Conservation (phyloP, 1,140 invertebrate genomes). For the Microplitis mediator region DNA sequence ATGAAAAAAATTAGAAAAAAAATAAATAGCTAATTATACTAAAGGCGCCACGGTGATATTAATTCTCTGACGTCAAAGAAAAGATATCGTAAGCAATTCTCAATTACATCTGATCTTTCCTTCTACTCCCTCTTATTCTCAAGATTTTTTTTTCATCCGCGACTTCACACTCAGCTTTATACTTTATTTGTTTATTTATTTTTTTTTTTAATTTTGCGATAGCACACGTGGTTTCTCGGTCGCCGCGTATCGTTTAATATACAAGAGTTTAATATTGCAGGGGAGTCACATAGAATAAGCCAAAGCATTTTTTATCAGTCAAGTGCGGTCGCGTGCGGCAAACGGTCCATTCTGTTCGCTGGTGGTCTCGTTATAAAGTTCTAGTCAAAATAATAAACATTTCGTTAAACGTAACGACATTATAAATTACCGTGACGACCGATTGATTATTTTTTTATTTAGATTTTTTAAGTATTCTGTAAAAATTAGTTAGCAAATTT, state of each 20-base stretch:
- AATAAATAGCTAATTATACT: too few relatives aligned
- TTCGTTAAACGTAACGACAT: background rate
- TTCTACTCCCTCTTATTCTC: too few relatives aligned
- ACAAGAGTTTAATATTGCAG: background rate
- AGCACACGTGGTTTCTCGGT: constrained; percentile 19
- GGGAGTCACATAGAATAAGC: constrained; percentile 27
- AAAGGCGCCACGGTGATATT: too few relatives aligned
- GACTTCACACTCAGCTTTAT: background rate
- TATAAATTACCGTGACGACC: background rate
- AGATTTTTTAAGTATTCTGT: background rate
- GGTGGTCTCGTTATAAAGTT: background rate
- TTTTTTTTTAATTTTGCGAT: background rate
- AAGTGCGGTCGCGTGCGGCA: constrained; percentile 49
- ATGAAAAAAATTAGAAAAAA: too few relatives aligned
- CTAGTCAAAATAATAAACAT: background rate
- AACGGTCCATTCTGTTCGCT: constrained; percentile 37
- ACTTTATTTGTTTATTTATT: too few relatives aligned
- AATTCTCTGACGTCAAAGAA: too few relatives aligned
- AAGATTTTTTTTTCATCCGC: background rate
- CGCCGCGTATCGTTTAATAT: constrained; percentile 8
- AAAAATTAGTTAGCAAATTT: too few relatives aligned
- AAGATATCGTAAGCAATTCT: too few relatives aligned
- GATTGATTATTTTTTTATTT: background rate
- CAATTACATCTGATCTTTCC: too few relatives aligned
- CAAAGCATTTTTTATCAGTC: constrained; percentile 55